These are phyloP conservation scores for Coremacera marginata DNA, from an alignment of 2,888 invertebrate species.

Conservation along the genomic window DNA sequence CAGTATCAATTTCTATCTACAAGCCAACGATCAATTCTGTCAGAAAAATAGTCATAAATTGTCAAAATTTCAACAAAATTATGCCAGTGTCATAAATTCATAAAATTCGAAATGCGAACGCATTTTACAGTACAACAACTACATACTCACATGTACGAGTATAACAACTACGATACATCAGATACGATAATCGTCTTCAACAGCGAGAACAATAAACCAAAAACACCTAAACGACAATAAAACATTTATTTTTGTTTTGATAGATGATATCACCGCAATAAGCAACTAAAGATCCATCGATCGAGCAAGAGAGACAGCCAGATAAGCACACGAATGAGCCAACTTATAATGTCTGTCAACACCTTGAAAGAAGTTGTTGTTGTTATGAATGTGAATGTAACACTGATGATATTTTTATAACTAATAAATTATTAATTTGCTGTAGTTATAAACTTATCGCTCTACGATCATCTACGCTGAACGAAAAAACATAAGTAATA, in stretches of 20 bases:
- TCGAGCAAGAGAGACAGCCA: conserved; percentile 22
- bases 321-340: conserved; percentile 6
- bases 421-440: conserved; percentile 27
- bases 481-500: no score
- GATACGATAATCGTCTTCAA: conserved; percentile 32
- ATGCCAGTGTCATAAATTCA: conserved; percentile 57
- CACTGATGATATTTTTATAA: conserved; percentile 17
- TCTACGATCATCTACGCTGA: no score
- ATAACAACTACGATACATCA: conserved; percentile 20
- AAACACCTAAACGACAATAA: conserved; percentile 42
- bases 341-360: background rate
- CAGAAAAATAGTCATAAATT: conserved; percentile 56
- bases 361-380: background rate
- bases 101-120: conserved; percentile 51
- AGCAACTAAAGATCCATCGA: conserved; percentile 3
- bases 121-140: conserved; percentile 35
- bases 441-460: background rate
- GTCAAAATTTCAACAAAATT: conserved; percentile 56
- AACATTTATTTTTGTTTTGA: conserved; percentile 42
- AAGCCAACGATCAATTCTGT: conserved; percentile 41
- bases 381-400: background rate
- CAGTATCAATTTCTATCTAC: conserved; percentile 41
- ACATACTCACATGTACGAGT: background rate
- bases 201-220: conserved; percentile 32
- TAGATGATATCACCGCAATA: conserved; percentile 50